Conservation (phyloP, 2,113 vertebrate genomes). For the Chrysemys picta region DNA sequence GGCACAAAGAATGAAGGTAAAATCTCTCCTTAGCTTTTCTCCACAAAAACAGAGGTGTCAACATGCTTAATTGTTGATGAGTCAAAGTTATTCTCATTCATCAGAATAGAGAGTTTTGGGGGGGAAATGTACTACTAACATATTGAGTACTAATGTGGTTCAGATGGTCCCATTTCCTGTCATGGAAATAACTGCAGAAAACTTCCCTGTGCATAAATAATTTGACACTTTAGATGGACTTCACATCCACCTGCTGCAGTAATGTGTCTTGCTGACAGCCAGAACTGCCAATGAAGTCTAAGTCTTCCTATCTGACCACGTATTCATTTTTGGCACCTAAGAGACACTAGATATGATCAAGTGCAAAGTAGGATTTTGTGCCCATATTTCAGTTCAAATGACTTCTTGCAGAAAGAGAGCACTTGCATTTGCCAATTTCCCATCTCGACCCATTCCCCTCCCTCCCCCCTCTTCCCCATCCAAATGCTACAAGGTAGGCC, state of each 20-base stretch:
- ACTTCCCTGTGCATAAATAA: neutral
- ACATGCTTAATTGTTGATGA: neutral
- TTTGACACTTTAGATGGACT: neutral
- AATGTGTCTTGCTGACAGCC: neutral
- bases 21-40: neutral
- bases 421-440: neutral
- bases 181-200: neutral
- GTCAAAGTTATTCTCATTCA: neutral
- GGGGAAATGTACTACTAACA: neutral
- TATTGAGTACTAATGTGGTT: neutral
- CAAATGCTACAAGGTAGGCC: neutral
- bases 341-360: neutral
- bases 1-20: neutral
- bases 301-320: neutral
- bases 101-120: neutral
- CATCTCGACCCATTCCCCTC: neutral
- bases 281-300: neutral
- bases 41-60: neutral
- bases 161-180: neutral
- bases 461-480: neutral
- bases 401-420: neutral
- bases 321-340: neutral
- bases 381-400: neutral
- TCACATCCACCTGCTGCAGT: neutral
- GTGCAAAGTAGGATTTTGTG: neutral